Conservation (phyloP, 2,888 invertebrate genomes). For the Idaea biselata region DNA sequence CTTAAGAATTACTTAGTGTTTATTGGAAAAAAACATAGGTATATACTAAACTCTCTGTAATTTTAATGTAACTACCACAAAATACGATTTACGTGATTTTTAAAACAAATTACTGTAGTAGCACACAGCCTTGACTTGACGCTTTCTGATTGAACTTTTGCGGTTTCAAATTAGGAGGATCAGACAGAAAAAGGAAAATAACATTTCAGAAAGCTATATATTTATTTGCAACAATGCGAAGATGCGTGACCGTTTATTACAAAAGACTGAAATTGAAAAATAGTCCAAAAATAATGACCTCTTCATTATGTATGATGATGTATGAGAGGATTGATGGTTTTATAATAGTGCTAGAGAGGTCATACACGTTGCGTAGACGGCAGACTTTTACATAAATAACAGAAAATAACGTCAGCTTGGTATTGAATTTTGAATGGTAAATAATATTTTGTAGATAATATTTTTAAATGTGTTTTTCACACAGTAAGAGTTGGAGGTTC, state of each 20-base stretch:
- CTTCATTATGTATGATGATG: background rate
- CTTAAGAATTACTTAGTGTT: too few species aligned
- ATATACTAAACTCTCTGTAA: too few species aligned
- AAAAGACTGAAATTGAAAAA: slow-evolving; percentile 43
- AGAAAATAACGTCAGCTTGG: too few species aligned
- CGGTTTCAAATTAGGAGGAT: slow-evolving; percentile 26
- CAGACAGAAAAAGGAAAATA: background rate
- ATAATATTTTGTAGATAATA: too few species aligned
- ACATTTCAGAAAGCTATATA: too few species aligned
- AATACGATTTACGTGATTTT: too few species aligned
- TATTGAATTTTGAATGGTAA: too few species aligned
- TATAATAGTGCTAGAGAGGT: background rate
- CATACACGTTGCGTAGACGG: background rate
- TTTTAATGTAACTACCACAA: too few species aligned
- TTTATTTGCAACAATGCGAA: background rate
- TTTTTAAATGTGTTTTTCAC: too few species aligned
- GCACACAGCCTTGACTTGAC: slow-evolving; percentile 53
- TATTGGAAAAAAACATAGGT: too few species aligned
- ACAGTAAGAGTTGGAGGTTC: too few species aligned
- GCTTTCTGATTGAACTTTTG: slow-evolving; percentile 50
- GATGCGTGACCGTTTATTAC: slow-evolving; percentile 35
- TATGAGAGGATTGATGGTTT: background rate
- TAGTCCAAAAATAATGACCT: slow-evolving; percentile 23
- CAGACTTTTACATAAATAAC: background rate
- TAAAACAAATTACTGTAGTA: too few species aligned